Evolutionary conservation across 2,797 vertebrate genomes (phyloP).

Genomic region (Mormyrops attenuatus): DNA sequence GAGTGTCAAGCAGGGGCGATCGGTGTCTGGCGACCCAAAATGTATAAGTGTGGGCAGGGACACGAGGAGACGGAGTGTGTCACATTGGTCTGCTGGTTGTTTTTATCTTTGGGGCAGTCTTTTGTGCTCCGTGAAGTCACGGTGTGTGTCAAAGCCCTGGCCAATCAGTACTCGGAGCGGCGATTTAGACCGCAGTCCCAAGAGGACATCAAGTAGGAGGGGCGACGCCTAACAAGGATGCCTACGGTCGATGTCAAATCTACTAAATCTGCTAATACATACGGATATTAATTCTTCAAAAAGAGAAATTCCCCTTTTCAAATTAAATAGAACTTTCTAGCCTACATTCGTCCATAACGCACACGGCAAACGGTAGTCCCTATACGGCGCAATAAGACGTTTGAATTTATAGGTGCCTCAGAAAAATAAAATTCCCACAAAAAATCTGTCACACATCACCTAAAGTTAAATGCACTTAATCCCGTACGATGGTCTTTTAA

Average conservation of each 20-base stretch:
- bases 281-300: neutral
- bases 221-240: slow-evolving; percentile 25
- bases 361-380: neutral
- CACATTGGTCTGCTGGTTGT: slow-evolving; percentile 26
- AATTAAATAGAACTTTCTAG: neutral
- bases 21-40: neutral
- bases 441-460: neutral
- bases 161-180: slow-evolving; percentile 39
- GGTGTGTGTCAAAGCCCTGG: slow-evolving; percentile 28
- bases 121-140: slow-evolving; percentile 39
- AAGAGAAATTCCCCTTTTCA: neutral
- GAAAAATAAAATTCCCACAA: neutral
- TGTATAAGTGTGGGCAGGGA: slow-evolving; percentile 13
- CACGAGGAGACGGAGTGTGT: slow-evolving; percentile 28
- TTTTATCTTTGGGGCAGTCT: slow-evolving; percentile 40
- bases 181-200: slow-evolving; percentile 14
- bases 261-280: slow-evolving; percentile 25
- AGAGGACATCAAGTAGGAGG: slow-evolving; percentile 33
- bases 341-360: neutral
- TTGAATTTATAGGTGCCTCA: neutral
- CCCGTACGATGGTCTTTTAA: neutral
- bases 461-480: neutral
- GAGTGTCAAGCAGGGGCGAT: slow-evolving; percentile 20
- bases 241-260: slow-evolving; percentile 28
- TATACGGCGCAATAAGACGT: neutral